These are phyloP conservation scores for Lycaena phlaeas DNA, from an alignment of 2,888 invertebrate genomes.

Conservation along the genomic window DNA sequence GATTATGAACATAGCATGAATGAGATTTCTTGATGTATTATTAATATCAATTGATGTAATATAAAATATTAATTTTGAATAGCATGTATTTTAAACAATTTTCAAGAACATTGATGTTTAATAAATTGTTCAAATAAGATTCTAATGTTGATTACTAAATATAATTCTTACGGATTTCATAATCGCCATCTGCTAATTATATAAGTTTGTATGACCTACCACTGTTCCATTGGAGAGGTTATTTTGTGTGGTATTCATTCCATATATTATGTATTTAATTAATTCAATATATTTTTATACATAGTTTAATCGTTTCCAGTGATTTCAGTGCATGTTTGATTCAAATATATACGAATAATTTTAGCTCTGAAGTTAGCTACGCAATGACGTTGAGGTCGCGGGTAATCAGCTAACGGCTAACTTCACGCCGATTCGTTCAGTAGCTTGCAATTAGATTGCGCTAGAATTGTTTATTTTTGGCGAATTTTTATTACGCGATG, in stretches of 20 bases:
- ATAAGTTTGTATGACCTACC: slow-evolving; percentile 10
- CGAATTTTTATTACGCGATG: slow-evolving; percentile 38
- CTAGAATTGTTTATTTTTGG: slow-evolving; percentile 47
- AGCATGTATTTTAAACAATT: no score
- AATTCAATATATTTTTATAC: slow-evolving; percentile 44
- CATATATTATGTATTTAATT: slow-evolving; percentile 41
- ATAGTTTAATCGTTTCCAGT: slow-evolving; percentile 41
- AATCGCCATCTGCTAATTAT: slow-evolving; percentile 1
- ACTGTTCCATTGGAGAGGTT: slow-evolving; percentile 43
- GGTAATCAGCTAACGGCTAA: neutral
- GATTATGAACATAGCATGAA: no score
- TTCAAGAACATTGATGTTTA: no score
- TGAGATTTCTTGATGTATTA: no score
- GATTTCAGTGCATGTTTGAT: slow-evolving; percentile 28
- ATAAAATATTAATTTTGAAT: no score
- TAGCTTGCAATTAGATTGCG: slow-evolving; percentile 67
- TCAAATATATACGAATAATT: neutral
- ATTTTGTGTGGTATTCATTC: slow-evolving; percentile 71
- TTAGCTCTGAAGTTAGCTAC: slow-evolving; percentile 4
- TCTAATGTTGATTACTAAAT: no score
- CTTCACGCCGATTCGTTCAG: slow-evolving; percentile 10
- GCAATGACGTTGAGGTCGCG: neutral
- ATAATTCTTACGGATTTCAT: neutral
- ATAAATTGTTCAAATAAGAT: no score
- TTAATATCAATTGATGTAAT: no score